Evolutionary conservation across 2,113 vertebrate genomes (phyloP).

Genomic region (Prietella phreatophila): DNA sequence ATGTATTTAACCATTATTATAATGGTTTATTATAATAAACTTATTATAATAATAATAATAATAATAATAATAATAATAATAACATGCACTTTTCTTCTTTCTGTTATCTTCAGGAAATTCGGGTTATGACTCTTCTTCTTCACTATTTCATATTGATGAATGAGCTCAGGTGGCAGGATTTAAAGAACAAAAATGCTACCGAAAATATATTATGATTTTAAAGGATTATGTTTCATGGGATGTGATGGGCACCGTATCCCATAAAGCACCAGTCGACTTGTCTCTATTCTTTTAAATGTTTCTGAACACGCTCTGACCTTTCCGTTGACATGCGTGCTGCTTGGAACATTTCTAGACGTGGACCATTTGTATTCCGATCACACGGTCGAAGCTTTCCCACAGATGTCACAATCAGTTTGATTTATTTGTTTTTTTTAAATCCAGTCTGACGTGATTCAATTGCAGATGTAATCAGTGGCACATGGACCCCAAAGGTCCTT

Average conservation of each 20-base stretch:
- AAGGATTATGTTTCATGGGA: neutral
- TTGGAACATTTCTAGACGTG: neutral
- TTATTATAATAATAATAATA: neutral
- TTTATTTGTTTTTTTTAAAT: neutral
- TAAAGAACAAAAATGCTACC: neutral
- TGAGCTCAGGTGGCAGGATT: neutral
- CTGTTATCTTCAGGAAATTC: neutral
- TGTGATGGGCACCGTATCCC: neutral
- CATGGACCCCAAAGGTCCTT: slow-evolving; percentile 3
- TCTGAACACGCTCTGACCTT: neutral
- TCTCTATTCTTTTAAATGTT: neutral
- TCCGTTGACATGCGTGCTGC: neutral
- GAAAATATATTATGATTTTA: neutral
- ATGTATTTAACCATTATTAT: neutral
- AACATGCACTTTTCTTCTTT: neutral
- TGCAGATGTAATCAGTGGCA: neutral
- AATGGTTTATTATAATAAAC: too few species aligned
- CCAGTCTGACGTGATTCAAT: neutral
- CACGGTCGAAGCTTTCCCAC: neutral
- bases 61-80: neutral
- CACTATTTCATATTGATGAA: neutral
- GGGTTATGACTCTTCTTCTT: neutral
- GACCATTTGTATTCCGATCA: neutral
- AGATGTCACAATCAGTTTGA: neutral
- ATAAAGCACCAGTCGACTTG: neutral